These are phyloP conservation scores for Cryptus armator DNA, from an alignment of 2,888 invertebrate genomes.

Conservation along the genomic window DNA sequence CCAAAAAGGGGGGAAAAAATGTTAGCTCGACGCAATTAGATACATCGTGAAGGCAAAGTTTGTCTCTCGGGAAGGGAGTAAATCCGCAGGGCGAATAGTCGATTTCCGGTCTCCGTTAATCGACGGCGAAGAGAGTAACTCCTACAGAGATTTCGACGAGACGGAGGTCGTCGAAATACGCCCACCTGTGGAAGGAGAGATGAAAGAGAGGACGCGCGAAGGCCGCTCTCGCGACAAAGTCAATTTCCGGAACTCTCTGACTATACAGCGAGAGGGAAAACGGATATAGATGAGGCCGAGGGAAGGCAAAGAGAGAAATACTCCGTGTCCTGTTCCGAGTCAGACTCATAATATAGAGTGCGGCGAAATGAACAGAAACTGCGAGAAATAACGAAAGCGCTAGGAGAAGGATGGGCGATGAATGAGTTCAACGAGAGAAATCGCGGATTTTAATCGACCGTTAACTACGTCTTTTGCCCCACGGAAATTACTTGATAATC, in stretches of 20 bases:
- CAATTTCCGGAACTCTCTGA: slow-evolving; percentile 69
- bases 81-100: slow-evolving; percentile 51
- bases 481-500: slow-evolving; percentile 69
- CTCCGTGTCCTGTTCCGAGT: neutral
- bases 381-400: slow-evolving; percentile 15
- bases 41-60: neutral
- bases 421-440: slow-evolving; percentile 46
- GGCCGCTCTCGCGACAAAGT: slow-evolving; percentile 69
- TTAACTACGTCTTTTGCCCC: slow-evolving; percentile 69
- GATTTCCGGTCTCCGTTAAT: slow-evolving; percentile 64
- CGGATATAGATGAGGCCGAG: slow-evolving; percentile 25
- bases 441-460: slow-evolving; percentile 75
- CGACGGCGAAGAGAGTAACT: slow-evolving; percentile 42
- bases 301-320: neutral
- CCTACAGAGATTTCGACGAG: slow-evolving; percentile 48
- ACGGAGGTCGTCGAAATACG: slow-evolving; percentile 61
- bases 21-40: slow-evolving; percentile 9
- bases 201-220: slow-evolving; percentile 38
- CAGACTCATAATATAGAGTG: neutral
- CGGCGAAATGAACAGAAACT: slow-evolving; percentile 1
- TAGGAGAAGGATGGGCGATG: slow-evolving; percentile 21
- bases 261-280: slow-evolving; percentile 21
- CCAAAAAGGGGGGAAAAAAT: neutral
- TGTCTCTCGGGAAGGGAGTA: neutral
- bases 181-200: slow-evolving; percentile 64